These are phyloP conservation scores for Pseudopodoces humilis DNA, from an alignment of 2,113 vertebrate species.

Conservation along the genomic window DNA sequence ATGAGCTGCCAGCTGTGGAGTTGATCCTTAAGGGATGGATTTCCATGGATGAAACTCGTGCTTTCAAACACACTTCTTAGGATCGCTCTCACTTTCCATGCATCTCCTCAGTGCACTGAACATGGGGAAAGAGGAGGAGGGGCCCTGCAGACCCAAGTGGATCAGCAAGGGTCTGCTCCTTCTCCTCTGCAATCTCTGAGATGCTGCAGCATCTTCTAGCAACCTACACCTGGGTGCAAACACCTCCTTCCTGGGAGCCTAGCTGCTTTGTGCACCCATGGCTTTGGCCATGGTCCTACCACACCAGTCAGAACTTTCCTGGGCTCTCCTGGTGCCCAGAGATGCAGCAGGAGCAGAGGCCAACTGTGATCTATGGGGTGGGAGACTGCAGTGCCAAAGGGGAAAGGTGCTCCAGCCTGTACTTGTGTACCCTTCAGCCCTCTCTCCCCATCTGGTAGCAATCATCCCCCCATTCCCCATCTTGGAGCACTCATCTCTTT, in stretches of 20 bases:
- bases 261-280: not conserved
- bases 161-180: not conserved
- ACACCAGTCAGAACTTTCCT: rapidly evolving
- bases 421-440: not conserved
- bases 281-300: not conserved
- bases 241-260: not conserved
- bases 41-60: not conserved
- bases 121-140: not conserved
- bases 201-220: not conserved
- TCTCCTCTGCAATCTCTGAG: not conserved
- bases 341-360: rapidly evolving
- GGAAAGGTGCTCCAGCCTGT: not conserved
- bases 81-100: not conserved
- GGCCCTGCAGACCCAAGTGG: not conserved
- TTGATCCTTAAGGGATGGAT: not conserved
- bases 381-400: not conserved
- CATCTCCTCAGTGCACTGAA: rapidly evolving
- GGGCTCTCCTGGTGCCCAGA: not conserved
- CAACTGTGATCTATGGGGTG: not conserved
- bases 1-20: not conserved
- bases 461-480: not conserved
- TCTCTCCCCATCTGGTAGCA: not conserved
- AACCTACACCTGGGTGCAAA: not conserved
- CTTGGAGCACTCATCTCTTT: not conserved
- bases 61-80: not conserved